Evolutionary conservation across 2,113 vertebrate species (phyloP), one percentile per base, ranked within the genome.

Genomic region (Rhinichthys klamathensis): DNA sequence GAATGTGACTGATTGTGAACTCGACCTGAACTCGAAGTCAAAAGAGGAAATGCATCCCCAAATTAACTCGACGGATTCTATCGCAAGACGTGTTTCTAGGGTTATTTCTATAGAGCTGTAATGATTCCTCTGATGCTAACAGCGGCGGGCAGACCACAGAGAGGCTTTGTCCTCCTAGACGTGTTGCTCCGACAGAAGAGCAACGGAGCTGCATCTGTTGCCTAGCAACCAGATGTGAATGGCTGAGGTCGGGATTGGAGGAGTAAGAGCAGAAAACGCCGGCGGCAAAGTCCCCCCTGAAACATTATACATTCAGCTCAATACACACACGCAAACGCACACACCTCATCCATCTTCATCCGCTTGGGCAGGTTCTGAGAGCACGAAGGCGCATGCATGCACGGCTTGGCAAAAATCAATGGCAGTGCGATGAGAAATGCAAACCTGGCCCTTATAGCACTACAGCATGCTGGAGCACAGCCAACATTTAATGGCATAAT

Each of bases 171-270:
- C 77, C 72, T 78, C 81, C 38, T 74, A 46, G 75, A 41, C 75
- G 79, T 54, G 41, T 75, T 38, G 38, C 82, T 84, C 72, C 54
- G 56, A 83, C 58, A 51, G 23, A 83, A 56, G 27, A 83, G 46
- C 73, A 56, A 70, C 49, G 51, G 83, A 84, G 85, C 87, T 80
- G 81, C 88, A 87, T 88, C 60, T 65, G 87, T 90, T 89, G 84
- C 90, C 88, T 85, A 84, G 89, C 90, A 91, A 91, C 89, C 86
- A 85, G 83, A 88, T 89, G 86, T 91, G 88, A 83, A 85, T 67
- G 74, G 84, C 84, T 85, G 54, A 81, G 82, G 85, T 85, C 65
- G 82, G 89, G 84, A 83, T 56, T 46, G 78, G 70, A 85, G 76
- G 85, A 74, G 84, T 51, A 23, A 80, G 82, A 87, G 86, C 27